Conservation (phyloP, 2,113 vertebrate species). For the Zapornia atra region DNA sequence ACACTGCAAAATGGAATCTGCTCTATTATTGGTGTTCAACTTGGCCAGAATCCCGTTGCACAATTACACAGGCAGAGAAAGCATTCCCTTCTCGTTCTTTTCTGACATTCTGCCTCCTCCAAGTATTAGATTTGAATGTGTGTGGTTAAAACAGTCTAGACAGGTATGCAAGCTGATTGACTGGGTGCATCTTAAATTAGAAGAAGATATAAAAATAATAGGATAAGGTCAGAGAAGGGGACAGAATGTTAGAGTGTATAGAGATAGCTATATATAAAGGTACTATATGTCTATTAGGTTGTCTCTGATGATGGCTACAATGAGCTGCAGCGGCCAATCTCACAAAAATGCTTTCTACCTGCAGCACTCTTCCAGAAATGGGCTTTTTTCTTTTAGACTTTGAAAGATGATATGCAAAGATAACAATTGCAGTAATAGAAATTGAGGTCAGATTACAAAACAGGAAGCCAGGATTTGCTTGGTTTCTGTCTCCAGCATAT, state of each 20-base stretch:
- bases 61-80: slow-evolving; percentile 19
- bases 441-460: background rate
- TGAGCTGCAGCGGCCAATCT: background rate
- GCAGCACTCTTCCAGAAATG: background rate
- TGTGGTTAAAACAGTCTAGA: slow-evolving; percentile 28
- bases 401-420: background rate
- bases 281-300: background rate
- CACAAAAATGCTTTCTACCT: slow-evolving; percentile 15
- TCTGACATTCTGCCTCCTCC: background rate
- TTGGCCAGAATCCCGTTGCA: background rate
- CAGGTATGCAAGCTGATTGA: background rate
- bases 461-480: background rate
- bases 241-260: background rate
- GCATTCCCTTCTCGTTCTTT: background rate
- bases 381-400: background rate
- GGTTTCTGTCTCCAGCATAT: background rate
- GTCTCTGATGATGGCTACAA: background rate
- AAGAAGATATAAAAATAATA: slow-evolving; percentile 28
- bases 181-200: slow-evolving; percentile 18
- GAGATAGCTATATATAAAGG: background rate
- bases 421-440: background rate
- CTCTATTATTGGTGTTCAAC: background rate
- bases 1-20: slow-evolving; percentile 21
- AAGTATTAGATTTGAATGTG: background rate
- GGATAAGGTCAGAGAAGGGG: background rate